Evolutionary conservation across 2,113 vertebrate species (phyloP), one percentile per base, ranked within the genome.

Genomic region (Brachyistius frenatus): DNA sequence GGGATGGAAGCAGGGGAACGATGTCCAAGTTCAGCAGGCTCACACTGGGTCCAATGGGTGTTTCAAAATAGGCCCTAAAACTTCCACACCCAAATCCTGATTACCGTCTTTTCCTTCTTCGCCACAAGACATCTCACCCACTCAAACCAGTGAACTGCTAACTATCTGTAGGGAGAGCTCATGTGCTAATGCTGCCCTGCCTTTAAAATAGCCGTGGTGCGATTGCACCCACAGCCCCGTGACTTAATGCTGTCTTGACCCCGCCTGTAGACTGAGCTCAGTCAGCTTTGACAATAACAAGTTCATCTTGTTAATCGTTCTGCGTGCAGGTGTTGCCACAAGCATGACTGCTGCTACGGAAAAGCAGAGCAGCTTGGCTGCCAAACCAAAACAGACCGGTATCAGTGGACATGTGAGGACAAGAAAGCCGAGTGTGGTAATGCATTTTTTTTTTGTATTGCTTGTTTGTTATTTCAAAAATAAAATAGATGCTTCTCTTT

Each of bases 261-360:
- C 44, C 52, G 65, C 32, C 36, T 68, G 52, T 7, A 57, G 66
- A 36, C 32, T 0, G 7, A 63, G 63, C 54, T 76, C 36, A 56
- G 49, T 76, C 36, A 56, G 49, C 64, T 39, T 78, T 78, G 46
- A 74, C 23, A 85, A 50, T 36, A 69, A 84, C 32, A 57, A 6
- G 41, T 1, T 55, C 4, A 35, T 60, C 3, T 13, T 68, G 10
- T 23, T n/a, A 1, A 7, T 73, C 46, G 64, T 23, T 62, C 41
- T 67, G 10, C 66, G 4, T 47, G 4, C 35, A 96, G 95, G 95
- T 96, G 95, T 69, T 96, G 95, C 57, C 93, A 95, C 82, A 93
- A 81, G 65, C 95, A 96, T n/a, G 95, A 96, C 33, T 95, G 94
- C 78, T 96, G 95, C 85, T 96, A 96, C 5, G 94, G 89, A 14